Base-by-base conservation (phyloP, 2,113 vertebrate genomes). In the Excalfactoria chinensis region DNA sequence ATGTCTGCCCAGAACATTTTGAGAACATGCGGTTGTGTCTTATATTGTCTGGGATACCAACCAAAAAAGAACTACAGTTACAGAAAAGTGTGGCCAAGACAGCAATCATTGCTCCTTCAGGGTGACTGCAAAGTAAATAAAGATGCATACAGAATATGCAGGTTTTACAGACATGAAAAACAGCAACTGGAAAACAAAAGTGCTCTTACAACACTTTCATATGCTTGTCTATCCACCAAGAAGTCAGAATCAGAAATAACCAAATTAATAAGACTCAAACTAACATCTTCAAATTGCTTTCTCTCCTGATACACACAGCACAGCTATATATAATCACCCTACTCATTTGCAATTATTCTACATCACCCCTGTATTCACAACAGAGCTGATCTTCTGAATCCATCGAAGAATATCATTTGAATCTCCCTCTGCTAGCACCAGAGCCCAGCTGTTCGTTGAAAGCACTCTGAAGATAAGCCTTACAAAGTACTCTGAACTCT, bases 91-190 rank as follows among this genome's bases (percentile, higher is more conserved):
- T 13, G 25, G 41, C 84, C 89, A 56, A 44, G 60, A 92, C 20
- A 79, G 32, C 51, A 32, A 79, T 59, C 41, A 1, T n/a, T 63
- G 55, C 70, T 89, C 53, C 79, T 86, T 17, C n/a, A 82, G 71
- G 70, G 23, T 84, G 72, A 95, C 40, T 87, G 63, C 49, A 63
- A 88, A 78, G 84, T 49, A 69, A 93, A 82, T 73, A 73, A 85
- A 71, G 32, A 17, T 13, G 13, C 34, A 30, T 22, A 8, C 9
- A 84, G 17, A 48, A 82, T 84, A 58, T 81, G 30, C 30, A 81
- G 77, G 72, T 82, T 89, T 90, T 75, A 41, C 67, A 78, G 80
- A 75, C 14, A 15, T 48, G 79, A 67, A 74, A 56, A 28, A 46
- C 35, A 56, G 9, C 30, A 32, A 71, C 8, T 7, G 8, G 22